Base-by-base conservation (phyloP, 2,113 vertebrate genomes). In the Tringa solitaria region DNA sequence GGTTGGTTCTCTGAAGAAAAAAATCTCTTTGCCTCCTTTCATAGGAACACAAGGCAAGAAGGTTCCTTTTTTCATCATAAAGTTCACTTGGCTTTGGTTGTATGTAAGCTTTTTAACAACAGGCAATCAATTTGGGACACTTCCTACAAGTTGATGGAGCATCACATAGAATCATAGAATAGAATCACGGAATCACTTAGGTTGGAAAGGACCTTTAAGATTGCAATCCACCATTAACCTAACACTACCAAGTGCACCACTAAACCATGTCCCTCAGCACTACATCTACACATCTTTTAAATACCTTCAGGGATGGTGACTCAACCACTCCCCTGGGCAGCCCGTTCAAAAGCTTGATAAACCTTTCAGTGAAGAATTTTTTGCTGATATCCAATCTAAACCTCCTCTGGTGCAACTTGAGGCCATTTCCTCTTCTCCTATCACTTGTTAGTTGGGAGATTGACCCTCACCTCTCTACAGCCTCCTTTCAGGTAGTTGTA, bases 381-480 rank as follows among this genome's bases (percentile, higher is more conserved):
- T 33, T 48, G 43, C 17, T 48, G 33, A 59, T 59, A 59, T 16
- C 13, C 41, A 26, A 6, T 10, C 14, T 48, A 33, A 57, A 59
- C 27, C 5, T 26, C 10, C 28, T 17, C 27, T 57, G 22, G 16
- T 2, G 2, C 53, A 48, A 37, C 6, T 39, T 57, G 33, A 68
- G 64, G 21, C 21, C 2, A 1, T 57, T 57, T 82, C 9, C 8
- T 33, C n/a, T 59, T 3, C 3, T 41, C 33, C 17, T 48, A 8
- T 82, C 1, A 0, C 35, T 17, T 22, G 43, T 39, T 32, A 33
- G 16, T 13, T 22, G 35, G 43, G 10, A 41, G n/a, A 70, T 59
- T 17, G 2, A 39, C 6, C 2, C 12, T 8, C 16, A 20, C 17
- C 5, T 27, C 1, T 0, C 43, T 33, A 12, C n/a, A 14, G 2